Evolutionary conservation across 2,888 invertebrate species (phyloP), one percentile per base, ranked within the genome.

Genomic region (Phragmatobia fuliginosa): DNA sequence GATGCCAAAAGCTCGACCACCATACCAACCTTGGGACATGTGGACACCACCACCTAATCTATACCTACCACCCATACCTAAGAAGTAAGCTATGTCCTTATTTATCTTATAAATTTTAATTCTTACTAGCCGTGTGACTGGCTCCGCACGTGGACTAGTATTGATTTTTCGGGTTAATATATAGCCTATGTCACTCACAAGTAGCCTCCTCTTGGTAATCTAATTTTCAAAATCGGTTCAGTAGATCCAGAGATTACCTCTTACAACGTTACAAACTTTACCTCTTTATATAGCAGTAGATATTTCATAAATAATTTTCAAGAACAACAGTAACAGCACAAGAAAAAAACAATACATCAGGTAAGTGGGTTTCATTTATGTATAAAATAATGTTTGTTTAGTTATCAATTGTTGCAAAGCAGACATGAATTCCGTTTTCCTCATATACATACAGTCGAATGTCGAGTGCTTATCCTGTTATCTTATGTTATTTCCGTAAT

Each of bases 11-110:
- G 88, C 90, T 0, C 83, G 80, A 21, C 91, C 91, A 0, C 85
- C 85, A 0, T 92, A 88, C 71, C 77, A 88, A 66, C 76, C 92
- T 0, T 86, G 85, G 80, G 92, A 92, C 60, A 83, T 86, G 82
- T 94, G 94, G 94, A 92, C 92, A 0, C 91, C 93, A 0, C 87
- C 94, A 2, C 88, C 94, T 5, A 94, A 94, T 76, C 91, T 94
- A 91, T 94, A 94, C 77, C 86, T 82, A 8, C 94, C 94, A 0
- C 84, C 87, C 2, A 85, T 88, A 67, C 85, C 87, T 10, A 66
- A 75, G 62, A 88, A 85, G 90, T 93, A 79, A 81, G 87, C 66
- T 33, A 4, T 45, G 16, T 52, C n/a, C 5, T 2, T 7, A 8
- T 45, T n/a, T 8, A 7, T 45, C 8, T 45, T 7, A 45, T 21